Evolutionary conservation across 2,888 invertebrate genomes (phyloP), one percentile per base, ranked within the genome.

Genomic region (Nephrocerus scutellatus): DNA sequence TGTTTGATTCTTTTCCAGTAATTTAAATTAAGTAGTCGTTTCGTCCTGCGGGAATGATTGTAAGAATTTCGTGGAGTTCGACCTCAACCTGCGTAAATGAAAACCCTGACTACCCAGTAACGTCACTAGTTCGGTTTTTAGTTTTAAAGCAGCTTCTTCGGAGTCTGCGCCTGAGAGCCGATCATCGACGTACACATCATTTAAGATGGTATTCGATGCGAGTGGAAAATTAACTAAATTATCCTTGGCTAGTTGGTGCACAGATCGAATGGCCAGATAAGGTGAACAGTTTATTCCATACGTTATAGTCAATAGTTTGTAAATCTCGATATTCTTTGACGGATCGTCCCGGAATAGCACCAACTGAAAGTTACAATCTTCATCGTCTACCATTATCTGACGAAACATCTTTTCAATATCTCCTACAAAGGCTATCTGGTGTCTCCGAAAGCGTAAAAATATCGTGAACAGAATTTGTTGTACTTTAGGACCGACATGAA

Each of bases 391-490:
- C 4, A 41, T 20, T 23, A 47, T 47, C 21, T 45, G 36, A 8
- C 33, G 35, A 44, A 37, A 48, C 6, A 43, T 43, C 12, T 44
- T 49, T 31, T 42, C 44, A 12, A 46, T 49, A 22, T 47, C 49
- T 12, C 43, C 40, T 30, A 45, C 47, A 19, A 47, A 44, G 10
- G 33, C 47, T 9, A 49, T 34, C 31, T 41, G 39, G 31, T 44
- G 36, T 21, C 29, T 32, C 3, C 36, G 42, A 43, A 35, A 46
- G 7, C 39, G 37, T 12, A 45, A 16, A 14, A 46, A 24, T 20
- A 46, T 37, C 6, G 39, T 35, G 5, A 32, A 25, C 7, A 46
- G 29, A 7, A 47, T 41, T 22, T 19, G 39, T 21, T 43, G 43
- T 4, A 46, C 39, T 20, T 50, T 46, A 5, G 48, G 40, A 12